phyloP scores from a whole-genome alignment of 1,140 invertebrate species.

The Aphidius gifuensis region DNA sequence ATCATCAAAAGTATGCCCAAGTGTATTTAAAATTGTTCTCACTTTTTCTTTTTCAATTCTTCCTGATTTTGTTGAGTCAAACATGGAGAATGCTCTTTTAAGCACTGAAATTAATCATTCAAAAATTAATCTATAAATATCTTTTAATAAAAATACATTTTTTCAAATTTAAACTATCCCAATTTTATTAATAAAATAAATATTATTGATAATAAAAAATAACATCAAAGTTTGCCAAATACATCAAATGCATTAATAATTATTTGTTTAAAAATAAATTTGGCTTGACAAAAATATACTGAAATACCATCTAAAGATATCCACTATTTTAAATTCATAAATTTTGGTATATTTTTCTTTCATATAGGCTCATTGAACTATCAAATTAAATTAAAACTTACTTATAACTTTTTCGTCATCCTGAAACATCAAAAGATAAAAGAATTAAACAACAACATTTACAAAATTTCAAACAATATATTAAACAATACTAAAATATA shows the following conservation, averaged over 20 bases:
- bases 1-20: constrained; percentile 72
- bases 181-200: constrained; percentile 12
- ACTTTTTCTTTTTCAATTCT: constrained; percentile 74
- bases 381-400: constrained; percentile 47
- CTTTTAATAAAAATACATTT: neutral
- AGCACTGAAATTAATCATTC: constrained; percentile 56
- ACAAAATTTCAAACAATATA: neutral
- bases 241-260: constrained; percentile 20
- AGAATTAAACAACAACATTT: constrained; percentile 15
- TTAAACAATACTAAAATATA: neutral
- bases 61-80: constrained; percentile 70
- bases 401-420: constrained; percentile 64
- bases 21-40: constrained; percentile 70
- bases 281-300: constrained; percentile 14
- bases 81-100: constrained; percentile 72
- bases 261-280: constrained; percentile 23
- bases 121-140: constrained; percentile 10
- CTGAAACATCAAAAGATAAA: constrained; percentile 51
- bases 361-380: neutral
- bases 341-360: neutral
- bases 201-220: constrained; percentile 14
- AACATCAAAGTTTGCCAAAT: constrained; percentile 22
- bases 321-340: too few relatives aligned
- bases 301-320: constrained; percentile 18
- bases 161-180: constrained; percentile 13